phyloP scores from a whole-genome alignment of 2,888 invertebrate genomes.

The Apamea crenata region DNA sequence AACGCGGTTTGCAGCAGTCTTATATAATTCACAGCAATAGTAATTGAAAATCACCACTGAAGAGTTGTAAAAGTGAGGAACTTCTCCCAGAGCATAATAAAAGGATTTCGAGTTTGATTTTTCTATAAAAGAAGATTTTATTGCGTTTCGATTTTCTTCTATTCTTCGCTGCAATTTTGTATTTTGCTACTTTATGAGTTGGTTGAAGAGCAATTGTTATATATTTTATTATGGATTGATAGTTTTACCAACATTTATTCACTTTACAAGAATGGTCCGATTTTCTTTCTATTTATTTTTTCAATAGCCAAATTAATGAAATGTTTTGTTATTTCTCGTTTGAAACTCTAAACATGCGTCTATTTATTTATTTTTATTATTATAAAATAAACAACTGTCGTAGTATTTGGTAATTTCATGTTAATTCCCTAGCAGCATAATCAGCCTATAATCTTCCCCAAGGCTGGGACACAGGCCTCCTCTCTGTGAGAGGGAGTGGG shows the following conservation, averaged over 20 bases:
- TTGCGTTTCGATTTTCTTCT: conserved; percentile 28
- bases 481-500: no score
- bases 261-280: no score
- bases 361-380: background rate
- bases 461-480: no score
- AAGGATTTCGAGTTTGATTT: conserved; percentile 58
- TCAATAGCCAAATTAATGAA: background rate
- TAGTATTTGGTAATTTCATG: background rate
- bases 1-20: conserved; percentile 28
- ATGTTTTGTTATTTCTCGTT: background rate
- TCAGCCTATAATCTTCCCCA: no score
- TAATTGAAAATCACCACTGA: conserved; percentile 48
- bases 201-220: conserved; percentile 12
- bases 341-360: background rate
- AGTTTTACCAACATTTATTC: background rate
- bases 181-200: conserved; percentile 18
- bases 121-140: conserved; percentile 46
- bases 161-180: conserved; percentile 42
- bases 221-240: background rate
- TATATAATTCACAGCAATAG: conserved; percentile 20
- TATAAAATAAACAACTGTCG: background rate
- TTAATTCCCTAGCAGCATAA: no score
- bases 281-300: background rate
- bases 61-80: conserved; percentile 44
- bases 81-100: conserved; percentile 44